phyloP scores from a whole-genome alignment of 2,888 invertebrate species.

The Sipunculus nudus region DNA sequence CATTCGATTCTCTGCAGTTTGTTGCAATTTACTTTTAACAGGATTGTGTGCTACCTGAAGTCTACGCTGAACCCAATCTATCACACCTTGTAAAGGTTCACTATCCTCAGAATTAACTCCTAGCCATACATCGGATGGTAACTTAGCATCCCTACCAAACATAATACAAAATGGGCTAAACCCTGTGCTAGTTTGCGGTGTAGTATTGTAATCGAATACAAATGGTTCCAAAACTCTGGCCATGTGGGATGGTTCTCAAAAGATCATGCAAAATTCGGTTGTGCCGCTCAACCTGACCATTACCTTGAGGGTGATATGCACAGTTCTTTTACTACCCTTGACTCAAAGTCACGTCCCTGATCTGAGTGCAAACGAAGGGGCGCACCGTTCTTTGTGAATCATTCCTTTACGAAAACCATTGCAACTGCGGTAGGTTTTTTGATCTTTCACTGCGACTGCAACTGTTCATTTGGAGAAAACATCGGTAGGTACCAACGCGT shows the following conservation, averaged over 20 bases:
- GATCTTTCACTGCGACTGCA: constrained; percentile 27
- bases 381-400: constrained; percentile 29
- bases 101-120: too few relatives aligned
- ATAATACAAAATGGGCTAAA: constrained; percentile 6
- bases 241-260: constrained; percentile 25
- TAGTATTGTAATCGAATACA: constrained; percentile 22
- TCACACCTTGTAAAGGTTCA: too few relatives aligned
- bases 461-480: constrained; percentile 29
- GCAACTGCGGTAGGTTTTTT: constrained; percentile 28
- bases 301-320: constrained; percentile 27
- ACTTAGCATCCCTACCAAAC: constrained; percentile 4
- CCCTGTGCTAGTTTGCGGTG: neutral
- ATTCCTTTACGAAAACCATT: constrained; percentile 24
- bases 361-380: constrained; percentile 13
- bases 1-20: too few relatives aligned
- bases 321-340: constrained; percentile 1
- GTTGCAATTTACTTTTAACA: too few relatives aligned
- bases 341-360: constrained; percentile 13
- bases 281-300: constrained; percentile 39
- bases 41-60: too few relatives aligned
- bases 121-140: constrained; percentile 2
- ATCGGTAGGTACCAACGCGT: constrained; percentile 34
- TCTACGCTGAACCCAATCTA: too few relatives aligned
- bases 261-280: constrained; percentile 37
- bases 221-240: constrained; percentile 30